Percentiles rank a stretch among this genome's conserved stretches.
Conservation (phyloP, 2,888 invertebrate genomes). For the Nomada hirtipes region DNA sequence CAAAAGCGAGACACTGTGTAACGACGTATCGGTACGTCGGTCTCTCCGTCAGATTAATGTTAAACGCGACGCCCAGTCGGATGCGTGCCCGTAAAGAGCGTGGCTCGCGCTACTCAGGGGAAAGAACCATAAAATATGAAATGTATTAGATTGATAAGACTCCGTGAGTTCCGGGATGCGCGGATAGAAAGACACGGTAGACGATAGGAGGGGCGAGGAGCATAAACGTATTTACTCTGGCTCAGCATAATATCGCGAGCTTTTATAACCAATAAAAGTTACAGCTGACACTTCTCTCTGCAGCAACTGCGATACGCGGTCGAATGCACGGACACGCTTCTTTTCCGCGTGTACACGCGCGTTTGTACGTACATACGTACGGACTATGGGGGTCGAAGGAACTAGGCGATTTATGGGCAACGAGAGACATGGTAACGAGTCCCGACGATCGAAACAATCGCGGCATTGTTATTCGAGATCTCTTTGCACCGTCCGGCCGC, state of each 20-base stretch:
- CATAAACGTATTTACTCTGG: slow-evolving; percentile 80
- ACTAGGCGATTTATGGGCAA: slow-evolving; percentile 71
- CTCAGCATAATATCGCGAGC: slow-evolving; percentile 79
- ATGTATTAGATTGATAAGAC: slow-evolving; percentile 81
- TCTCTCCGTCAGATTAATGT: slow-evolving; percentile 50
- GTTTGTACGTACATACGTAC: too few relatives aligned
- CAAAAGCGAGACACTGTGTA: neutral
- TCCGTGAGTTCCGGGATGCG: slow-evolving; percentile 36
- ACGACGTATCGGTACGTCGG: neutral
- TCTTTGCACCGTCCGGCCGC: slow-evolving; percentile 54
- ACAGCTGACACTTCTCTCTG: slow-evolving; percentile 79
- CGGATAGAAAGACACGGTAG: slow-evolving; percentile 19
- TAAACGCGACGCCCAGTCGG: slow-evolving; percentile 57
- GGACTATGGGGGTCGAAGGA: slow-evolving; percentile 32
- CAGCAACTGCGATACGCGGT: slow-evolving; percentile 69
- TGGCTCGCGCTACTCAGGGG: slow-evolving; percentile 12
- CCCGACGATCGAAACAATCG: slow-evolving; percentile 65
- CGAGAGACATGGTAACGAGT: slow-evolving; percentile 70
- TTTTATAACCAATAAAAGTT: slow-evolving; percentile 83
- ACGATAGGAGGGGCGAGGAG: slow-evolving; percentile 37
- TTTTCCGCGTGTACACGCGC: slow-evolving; percentile 13
- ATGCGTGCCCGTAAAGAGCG: slow-evolving; percentile 53
- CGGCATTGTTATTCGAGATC: slow-evolving; percentile 60
- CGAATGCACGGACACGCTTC: slow-evolving; percentile 63
- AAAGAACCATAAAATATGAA: slow-evolving; percentile 78